Base-by-base conservation (phyloP, 2,888 invertebrate species). In the Drosophila leonis region DNA sequence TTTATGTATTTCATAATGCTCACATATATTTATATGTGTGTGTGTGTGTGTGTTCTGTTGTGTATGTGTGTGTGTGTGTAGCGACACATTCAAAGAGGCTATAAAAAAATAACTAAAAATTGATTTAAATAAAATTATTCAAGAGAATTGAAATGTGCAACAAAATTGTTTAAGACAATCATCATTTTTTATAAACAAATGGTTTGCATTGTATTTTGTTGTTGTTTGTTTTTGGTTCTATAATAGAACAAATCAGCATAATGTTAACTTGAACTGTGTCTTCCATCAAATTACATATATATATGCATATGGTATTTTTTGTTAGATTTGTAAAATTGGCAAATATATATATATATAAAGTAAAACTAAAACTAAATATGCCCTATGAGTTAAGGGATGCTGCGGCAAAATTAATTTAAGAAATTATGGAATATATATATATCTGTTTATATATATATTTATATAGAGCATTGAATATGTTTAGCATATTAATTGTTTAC, bases 241-340 rank as follows among this genome's bases (percentile, higher is more conserved):
- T 52, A 63, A 70, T 41, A 67, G 80, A 80, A 86, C 81, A 90
- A 90, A 82, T 80, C 71, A 83, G 77, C 71, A 88, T 87, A 90
- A 88, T 90, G 90, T 90, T 90, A 90, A 90, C 90, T 90, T 90
- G 88, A 90, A 90, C 90, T 90, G 90, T 90, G 90, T 90, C 90
- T 85, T 80, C 76, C 49, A 65, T 65, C 65, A 72, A 65, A 68
- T 44, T 68, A 49, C 62, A 71, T 66, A 72, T 44, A 35, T 31
- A 44, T 35, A 57, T 46, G n/a, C 56, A 59, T 64, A 71, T 83
- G 46, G 61, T 62, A 33, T 61, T 54, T 67, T 24, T 24, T 67
- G 52, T 52, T 55, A 39, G 54, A n/a, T 62, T 68, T 46, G 46
- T 66, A 59, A 61, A 64, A 60, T 78, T 82, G 72, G 80, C 75